Base-by-base conservation (phyloP, 2,888 invertebrate genomes). In the Apodemia zela region DNA sequence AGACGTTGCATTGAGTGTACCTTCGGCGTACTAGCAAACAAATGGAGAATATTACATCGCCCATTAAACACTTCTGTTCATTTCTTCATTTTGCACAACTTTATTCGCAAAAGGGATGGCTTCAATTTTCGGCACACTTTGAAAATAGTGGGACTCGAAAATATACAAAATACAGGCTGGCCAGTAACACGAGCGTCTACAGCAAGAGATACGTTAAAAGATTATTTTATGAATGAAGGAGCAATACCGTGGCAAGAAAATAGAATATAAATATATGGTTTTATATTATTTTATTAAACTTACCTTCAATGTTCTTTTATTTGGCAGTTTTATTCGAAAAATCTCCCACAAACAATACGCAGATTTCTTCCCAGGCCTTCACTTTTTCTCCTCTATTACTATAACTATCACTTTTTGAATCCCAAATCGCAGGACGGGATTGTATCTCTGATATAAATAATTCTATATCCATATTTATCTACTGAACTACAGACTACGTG, bases 361-460 rank as follows among this genome's bases (percentile, higher is more conserved):
- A 73, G 47, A 73, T 73, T 65, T 70, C 69, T 72, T 70, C 67
- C 69, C 72, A 73, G 68, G 71, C 69, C 59, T 70, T 71, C 47
- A 69, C 69, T 70, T 70, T 69, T 67, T 69, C 70, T 47, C 59
- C 62, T 67, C 69, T 69, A 68, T 69, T 69, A 66, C 69, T 71
- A 59, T 72, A 70, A 63, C 62, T 65, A 67, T 71, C 69, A 66
- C 63, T 65, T 63, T 68, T 69, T 67, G 66, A 70, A 71, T 73
- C 69, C 72, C 69, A 72, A 68, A 73, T 72, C 61, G 72, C 69
- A 66, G 69, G 70, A 69, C 69, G 70, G 62, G 68, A 66, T 65
- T 71, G 67, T 38, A 72, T 69, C 62, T 72, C 72, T 63, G 67
- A 68, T 67, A 69, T 72, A 66, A 70, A 68, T 69, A 67, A 65